Evolutionary conservation across 2,113 vertebrate species (phyloP).

Genomic region (Tetraodon nigroviridis): DNA sequence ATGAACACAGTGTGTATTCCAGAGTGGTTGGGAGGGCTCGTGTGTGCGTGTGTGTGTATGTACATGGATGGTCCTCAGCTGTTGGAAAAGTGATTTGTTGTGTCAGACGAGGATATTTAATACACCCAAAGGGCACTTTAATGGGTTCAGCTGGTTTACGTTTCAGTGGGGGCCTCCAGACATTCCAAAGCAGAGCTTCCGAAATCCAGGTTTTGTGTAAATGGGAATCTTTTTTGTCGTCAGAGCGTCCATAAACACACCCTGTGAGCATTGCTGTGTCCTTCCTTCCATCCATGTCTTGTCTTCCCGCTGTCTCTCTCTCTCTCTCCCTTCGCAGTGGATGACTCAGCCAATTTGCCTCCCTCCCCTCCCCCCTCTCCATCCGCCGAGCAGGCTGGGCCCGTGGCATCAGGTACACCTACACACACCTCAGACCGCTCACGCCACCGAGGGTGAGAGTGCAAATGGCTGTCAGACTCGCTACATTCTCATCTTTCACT

Average conservation of each 20-base stretch:
- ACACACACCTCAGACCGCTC: conserved; percentile 15
- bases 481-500: not conserved
- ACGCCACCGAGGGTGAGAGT: conserved; percentile 18
- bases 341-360: conserved; percentile 92
- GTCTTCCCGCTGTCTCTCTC: conserved; percentile 58
- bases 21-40: not conserved
- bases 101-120: not conserved
- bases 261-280: not conserved
- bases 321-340: conserved; percentile 77
- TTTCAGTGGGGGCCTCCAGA: too few species aligned
- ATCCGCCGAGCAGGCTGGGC: conserved; percentile 85
- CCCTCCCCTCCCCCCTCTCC: conserved; percentile 94
- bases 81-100: conserved; percentile 1
- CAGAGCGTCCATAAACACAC: not conserved
- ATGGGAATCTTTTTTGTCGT: not conserved
- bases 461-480: conserved; percentile 41
- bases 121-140: too few species aligned
- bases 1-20: not conserved
- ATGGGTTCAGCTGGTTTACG: too few species aligned
- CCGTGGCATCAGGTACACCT: conserved; percentile 85
- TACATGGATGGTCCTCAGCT: conserved; percentile 12
- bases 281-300: conserved; percentile 56
- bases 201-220: too few species aligned
- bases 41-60: conserved; percentile 9
- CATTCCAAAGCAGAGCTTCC: too few species aligned